Base-by-base conservation (phyloP, 1,140 invertebrate genomes). In the Pararge aegeria region DNA sequence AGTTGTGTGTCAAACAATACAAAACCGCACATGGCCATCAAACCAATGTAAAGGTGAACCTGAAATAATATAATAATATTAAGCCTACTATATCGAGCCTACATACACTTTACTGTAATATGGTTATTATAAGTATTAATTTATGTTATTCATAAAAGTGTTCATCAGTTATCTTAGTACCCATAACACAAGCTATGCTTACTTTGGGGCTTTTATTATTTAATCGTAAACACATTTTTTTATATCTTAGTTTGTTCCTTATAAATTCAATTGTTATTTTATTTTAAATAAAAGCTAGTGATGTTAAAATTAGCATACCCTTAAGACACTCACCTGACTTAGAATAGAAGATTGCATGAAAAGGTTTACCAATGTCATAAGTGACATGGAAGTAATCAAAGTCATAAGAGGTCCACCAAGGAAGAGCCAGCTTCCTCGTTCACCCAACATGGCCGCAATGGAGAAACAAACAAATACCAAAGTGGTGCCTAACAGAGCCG, bases 1-100 rank as follows among this genome's bases (percentile, higher is more conserved):
- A 97, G 89, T 88, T 99, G 98, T 7, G 98, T 99, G 79, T 99
- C 98, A 76, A 96, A 99, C 21, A 99, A 91, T 18, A 99, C 94
- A 86, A 99, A 99, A 44, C 94, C 97, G 83, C 97, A 98, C 94
- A 99, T 97, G 4, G 98, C 87, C 46, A 94, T 90, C 12, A 99
- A 91, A 51, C 97, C 97, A 49, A 97, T 74, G 82, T 99, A 98
- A 9, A 99, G 85, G 70, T 98, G 94, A 37, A 93, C 79, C 93
- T 98, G 86, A 50, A 83, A 83, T 37, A 12, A 30, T 50, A 40
- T 50, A 19, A 50, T 1, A n/a, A 40, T 19, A 20, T 30, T 12
- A n/a, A 5, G n/a, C 2, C 30, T 12, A 12, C 12, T n/a, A n/a
- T n/a, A n/a, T n/a, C n/a, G n/a, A n/a, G n/a, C n/a, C n/a, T n/a